Evolutionary conservation across 2,888 invertebrate species (phyloP).

Genomic region (Hydroisotoma schaefferi): DNA sequence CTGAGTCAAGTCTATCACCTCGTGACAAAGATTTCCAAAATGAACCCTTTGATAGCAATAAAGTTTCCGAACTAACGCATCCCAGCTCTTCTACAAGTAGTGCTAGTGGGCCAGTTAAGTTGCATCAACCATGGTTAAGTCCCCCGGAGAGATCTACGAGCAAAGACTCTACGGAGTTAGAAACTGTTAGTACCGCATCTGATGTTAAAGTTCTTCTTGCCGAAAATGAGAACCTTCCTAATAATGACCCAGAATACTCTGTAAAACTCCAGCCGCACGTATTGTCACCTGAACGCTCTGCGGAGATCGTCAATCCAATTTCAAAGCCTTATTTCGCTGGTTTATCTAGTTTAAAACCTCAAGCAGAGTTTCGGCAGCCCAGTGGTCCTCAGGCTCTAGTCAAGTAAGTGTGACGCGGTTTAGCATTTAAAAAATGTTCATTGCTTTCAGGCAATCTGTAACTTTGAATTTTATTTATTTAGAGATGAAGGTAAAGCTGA

Average conservation of each 20-base stretch:
- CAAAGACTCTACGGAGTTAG: not conserved
- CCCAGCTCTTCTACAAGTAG: not conserved
- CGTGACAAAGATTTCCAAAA: too few species aligned
- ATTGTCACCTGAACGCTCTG: not conserved
- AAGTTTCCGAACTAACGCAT: not conserved
- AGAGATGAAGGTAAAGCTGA: conserved; percentile 72
- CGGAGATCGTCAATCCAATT: conserved; percentile 22
- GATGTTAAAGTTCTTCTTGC: conserved; percentile 3
- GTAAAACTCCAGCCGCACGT: not conserved
- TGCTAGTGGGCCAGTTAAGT: conserved; percentile 15
- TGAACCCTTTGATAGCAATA: not conserved
- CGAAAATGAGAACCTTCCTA: conserved; percentile 5
- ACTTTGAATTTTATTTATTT: not conserved
- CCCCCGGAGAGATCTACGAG: conserved; percentile 31
- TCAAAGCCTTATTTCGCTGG: conserved; percentile 27
- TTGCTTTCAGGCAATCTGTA: not conserved
- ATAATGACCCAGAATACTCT: not conserved
- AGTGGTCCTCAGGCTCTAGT: conserved; percentile 46
- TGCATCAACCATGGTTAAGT: conserved; percentile 48
- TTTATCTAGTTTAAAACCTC: conserved; percentile 34
- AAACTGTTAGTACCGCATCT: not conserved
- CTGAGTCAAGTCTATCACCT: conserved; percentile 24
- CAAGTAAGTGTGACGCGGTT: conserved; percentile 27
- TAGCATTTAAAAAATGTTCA: not conserved
- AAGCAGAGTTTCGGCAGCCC: conserved; percentile 46